Percentiles rank a stretch among this genome's conserved stretches.
phyloP scores from a whole-genome alignment of 2,113 vertebrate genomes.

The Nematolebias whitei region DNA sequence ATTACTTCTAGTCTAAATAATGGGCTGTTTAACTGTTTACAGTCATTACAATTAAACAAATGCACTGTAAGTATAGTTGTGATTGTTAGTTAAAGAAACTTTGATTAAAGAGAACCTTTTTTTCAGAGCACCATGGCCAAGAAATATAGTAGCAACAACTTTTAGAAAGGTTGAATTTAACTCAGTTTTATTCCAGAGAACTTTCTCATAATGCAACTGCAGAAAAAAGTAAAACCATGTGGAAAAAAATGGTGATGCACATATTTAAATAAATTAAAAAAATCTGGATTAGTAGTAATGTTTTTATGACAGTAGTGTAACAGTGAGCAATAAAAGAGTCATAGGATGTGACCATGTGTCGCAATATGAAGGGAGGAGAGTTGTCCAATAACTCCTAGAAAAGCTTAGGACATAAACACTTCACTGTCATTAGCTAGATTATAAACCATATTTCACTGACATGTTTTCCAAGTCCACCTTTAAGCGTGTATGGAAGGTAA shows the following conservation, averaged over 20 bases:
- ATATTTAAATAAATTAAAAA: conserved; percentile 1
- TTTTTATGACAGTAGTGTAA: conserved; percentile 22
- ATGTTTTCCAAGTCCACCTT: conserved; percentile 38
- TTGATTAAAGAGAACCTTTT: no score
- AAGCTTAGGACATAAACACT: conserved; percentile 21
- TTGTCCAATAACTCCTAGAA: conserved; percentile 43
- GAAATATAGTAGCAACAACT: no score
- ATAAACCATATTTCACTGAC: conserved; percentile 17
- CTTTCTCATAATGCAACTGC: no score
- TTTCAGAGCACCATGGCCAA: neutral
- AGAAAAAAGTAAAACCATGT: no score
- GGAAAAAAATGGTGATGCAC: no score
- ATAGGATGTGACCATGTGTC: conserved; percentile 56
- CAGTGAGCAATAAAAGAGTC: conserved; percentile 10
- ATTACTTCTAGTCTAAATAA: no score
- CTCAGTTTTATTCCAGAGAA: no score
- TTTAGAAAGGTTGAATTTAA: no score
- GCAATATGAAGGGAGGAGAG: conserved; percentile 50
- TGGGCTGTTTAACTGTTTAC: neutral
- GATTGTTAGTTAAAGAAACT: no score
- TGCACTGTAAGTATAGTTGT: neutral
- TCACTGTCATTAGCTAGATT: conserved; percentile 28
- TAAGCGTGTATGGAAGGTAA: conserved; percentile 1
- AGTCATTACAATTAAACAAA: neutral
- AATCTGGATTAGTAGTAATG: neutral